A percentile compares a stretch with the other conserved stretches of the same genome.
Evolutionary conservation across 1,140 invertebrate genomes (phyloP).

Genomic region (Diuraphis noxia): DNA sequence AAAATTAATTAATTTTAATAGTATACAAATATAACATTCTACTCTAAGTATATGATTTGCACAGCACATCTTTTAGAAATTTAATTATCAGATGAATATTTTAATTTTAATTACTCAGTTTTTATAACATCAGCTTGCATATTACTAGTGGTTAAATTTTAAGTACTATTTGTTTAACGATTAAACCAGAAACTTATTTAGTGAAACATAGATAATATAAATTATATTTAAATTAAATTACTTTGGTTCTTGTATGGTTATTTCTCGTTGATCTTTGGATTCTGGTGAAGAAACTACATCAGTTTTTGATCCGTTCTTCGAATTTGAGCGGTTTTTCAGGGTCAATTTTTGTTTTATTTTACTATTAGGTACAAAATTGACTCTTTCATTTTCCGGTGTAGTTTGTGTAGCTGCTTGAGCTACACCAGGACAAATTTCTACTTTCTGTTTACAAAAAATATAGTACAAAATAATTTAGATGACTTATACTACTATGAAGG

Average conservation of each 20-base stretch:
- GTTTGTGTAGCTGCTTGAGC: conserved; percentile 45
- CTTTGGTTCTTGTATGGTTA: background rate
- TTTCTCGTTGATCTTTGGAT: background rate
- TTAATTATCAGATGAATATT: background rate
- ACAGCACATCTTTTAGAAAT: background rate
- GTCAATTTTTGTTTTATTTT: background rate
- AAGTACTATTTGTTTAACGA: background rate
- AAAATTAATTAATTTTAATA: background rate
- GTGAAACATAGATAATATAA: background rate
- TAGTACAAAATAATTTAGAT: background rate
- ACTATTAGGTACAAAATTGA: background rate
- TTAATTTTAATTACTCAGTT: background rate
- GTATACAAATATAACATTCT: background rate
- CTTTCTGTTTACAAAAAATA: background rate
- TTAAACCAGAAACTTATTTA: background rate
- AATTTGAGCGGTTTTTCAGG: background rate
- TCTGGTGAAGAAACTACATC: background rate
- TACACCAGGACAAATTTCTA: conserved; percentile 1
- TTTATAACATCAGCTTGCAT: background rate
- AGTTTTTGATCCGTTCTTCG: background rate
- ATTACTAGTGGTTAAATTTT: background rate
- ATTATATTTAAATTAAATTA: background rate
- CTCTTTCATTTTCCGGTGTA: conserved; percentile 21
- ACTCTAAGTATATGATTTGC: background rate
- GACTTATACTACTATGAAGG: background rate